Conservation (phyloP, 2,113 vertebrate species). For the Calidris pygmaea region DNA sequence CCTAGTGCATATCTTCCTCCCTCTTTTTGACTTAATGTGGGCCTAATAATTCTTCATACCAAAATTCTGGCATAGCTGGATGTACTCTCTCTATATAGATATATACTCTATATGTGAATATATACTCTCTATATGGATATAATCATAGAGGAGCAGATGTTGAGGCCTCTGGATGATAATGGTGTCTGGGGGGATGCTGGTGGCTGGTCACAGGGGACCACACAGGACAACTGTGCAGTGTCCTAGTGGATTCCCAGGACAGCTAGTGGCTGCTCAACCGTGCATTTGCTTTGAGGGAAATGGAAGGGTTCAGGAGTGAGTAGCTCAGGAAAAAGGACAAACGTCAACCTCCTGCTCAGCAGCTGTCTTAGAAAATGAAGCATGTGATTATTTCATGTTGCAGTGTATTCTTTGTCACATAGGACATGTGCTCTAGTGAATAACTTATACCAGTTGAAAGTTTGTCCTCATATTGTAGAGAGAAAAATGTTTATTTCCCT, state of each 20-base stretch:
- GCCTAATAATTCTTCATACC: background rate
- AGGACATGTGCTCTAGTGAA: background rate
- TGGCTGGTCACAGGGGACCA: background rate
- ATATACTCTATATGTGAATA: background rate
- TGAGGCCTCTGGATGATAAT: background rate
- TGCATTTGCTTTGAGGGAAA: background rate
- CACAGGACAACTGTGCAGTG: background rate
- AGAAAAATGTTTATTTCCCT: background rate
- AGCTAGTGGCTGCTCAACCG: background rate
- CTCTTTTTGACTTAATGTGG: background rate
- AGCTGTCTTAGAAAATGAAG: background rate
- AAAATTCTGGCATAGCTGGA: background rate
- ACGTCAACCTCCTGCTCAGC: background rate
- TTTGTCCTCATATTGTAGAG: background rate
- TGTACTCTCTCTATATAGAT: background rate
- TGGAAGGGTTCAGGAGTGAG: background rate
- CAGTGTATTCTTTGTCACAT: background rate
- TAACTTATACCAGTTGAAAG: background rate
- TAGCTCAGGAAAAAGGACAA: background rate
- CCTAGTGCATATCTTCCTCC: background rate
- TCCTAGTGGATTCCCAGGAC: background rate
- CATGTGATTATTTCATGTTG: background rate
- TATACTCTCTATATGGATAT: background rate
- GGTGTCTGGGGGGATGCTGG: background rate
- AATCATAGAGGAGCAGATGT: accelerated